Conservation (phyloP, 2,113 vertebrate genomes). For the Pithys albifrons region DNA sequence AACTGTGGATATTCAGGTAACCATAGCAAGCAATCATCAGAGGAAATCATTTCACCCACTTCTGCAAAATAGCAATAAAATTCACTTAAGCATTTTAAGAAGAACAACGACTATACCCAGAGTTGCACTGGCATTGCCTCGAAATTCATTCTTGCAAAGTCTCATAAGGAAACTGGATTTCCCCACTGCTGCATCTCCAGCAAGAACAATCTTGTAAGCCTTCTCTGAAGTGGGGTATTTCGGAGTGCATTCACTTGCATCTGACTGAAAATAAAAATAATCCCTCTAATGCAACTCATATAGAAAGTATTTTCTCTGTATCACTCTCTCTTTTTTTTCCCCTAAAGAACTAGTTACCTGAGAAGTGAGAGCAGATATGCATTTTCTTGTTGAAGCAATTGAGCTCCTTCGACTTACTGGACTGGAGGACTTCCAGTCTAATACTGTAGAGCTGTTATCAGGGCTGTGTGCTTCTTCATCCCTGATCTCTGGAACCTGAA, state of each 20-base stretch:
- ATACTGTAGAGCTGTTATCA: constrained; percentile 68
- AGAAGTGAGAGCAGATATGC: constrained; percentile 81
- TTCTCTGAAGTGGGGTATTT: constrained; percentile 82
- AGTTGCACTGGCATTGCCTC: constrained; percentile 85
- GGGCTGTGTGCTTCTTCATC: constrained; percentile 82
- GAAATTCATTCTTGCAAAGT: constrained; percentile 97
- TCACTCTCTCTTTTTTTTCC: not conserved
- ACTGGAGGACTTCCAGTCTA: constrained; percentile 79
- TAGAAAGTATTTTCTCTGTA: not conserved
- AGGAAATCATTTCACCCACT: not conserved
- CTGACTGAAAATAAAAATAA: constrained; percentile 60
- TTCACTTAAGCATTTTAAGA: not conserved
- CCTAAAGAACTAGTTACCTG: constrained; percentile 73
- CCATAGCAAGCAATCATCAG: not conserved
- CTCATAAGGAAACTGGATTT: constrained; percentile 96
- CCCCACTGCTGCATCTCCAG: constrained; percentile 93
- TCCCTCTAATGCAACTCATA: not conserved
- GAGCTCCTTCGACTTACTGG: constrained; percentile 62
- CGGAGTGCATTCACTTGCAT: constrained; percentile 44
- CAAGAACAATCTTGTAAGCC: constrained; percentile 91
- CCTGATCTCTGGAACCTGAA: constrained; percentile 81
- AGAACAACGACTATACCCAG: constrained; percentile 77
- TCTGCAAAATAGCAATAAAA: not conserved
- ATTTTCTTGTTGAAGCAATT: constrained; percentile 70
- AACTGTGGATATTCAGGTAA: not conserved